A percentile compares a stretch with the other conserved stretches of the same genome.
These are phyloP conservation scores for Eospalax fontanierii DNA, from an alignment of 2,797 vertebrate species.

Conservation along the genomic window DNA sequence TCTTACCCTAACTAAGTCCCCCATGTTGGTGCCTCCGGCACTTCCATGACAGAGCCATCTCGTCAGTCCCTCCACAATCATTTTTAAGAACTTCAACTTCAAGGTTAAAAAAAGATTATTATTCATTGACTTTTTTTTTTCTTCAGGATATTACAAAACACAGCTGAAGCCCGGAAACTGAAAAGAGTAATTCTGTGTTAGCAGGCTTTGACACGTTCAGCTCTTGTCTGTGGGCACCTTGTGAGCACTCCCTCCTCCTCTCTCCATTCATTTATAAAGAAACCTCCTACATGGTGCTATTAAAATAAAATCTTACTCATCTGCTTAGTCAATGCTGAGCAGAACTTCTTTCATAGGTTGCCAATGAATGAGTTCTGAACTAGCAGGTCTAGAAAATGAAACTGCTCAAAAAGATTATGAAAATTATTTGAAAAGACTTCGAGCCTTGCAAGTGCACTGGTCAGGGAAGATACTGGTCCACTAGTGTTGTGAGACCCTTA, in stretches of 20 bases:
- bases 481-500: not conserved
- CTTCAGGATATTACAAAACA: slow-evolving; percentile 51
- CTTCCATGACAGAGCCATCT: not conserved
- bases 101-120: not conserved
- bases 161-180: slow-evolving; percentile 57
- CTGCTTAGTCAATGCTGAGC: slow-evolving; percentile 83
- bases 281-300: slow-evolving; percentile 81
- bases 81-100: slow-evolving; percentile 17
- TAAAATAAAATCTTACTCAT: slow-evolving; percentile 84
- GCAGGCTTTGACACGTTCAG: slow-evolving; percentile 2
- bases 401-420: slow-evolving; percentile 82
- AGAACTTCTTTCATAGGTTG: slow-evolving; percentile 75
- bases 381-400: slow-evolving; percentile 83
- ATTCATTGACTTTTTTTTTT: not conserved
- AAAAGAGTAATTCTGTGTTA: slow-evolving; percentile 43
- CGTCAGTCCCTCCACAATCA: not conserved
- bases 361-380: slow-evolving; percentile 85
- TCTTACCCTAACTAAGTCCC: not conserved
- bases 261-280: slow-evolving; percentile 82
- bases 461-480: not conserved
- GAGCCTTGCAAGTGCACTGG: not conserved
- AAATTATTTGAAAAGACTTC: slow-evolving; percentile 72
- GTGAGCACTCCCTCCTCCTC: slow-evolving; percentile 17
- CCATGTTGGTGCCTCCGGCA: not conserved
- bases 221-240: slow-evolving; percentile 67